Evolutionary conservation across 2,797 vertebrate species (phyloP), one percentile per base, ranked within the genome.

Genomic region (Bradypodion pumilum): DNA sequence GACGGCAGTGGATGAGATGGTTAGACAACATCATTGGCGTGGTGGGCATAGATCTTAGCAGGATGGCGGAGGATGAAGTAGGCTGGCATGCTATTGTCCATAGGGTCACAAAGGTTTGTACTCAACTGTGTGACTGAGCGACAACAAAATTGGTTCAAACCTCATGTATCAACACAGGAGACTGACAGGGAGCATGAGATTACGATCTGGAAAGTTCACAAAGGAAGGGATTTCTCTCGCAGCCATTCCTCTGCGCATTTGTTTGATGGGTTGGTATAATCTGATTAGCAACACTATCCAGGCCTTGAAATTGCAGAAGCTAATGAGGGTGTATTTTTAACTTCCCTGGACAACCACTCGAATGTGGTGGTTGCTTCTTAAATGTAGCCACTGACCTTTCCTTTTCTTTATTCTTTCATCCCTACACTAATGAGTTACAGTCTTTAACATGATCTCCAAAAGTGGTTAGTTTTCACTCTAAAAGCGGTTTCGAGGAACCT

Each of bases 281-380:
- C 52, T 29, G 49, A 81, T 56, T 59, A 70, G 52, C 68, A 29
- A 69, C 44, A 56, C 65, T 52, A 56, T 56, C 35, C 78, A 59
- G 35, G 6, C 52, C 23, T 81, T 21, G 4, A 59, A 81, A 72
- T 21, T 63, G 46, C 44, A 52, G 35, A 66, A 72, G 79, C 49
- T 72, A 81, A 81, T 60, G 52, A 60, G 52, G 37, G 72, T 42
- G 49, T 81, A 60, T 81, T 81, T 81, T 81, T 72, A 81, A 59
- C 66, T 59, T 29, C 49, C 23, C 56, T 35, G 1, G 19, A 56
- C 52, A 60, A 16, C 23, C n/a, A n/a, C n/a, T n/a, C n/a, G n/a
- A n/a, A n/a, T n/a, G n/a, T n/a, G n/a, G n/a, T n/a, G n/a, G n/a
- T n/a, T n/a, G n/a, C 2, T 68, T 19, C 42, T 40, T 40, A 70